Conservation (phyloP, 2,113 vertebrate species). For the Gallinago jamesoni region DNA sequence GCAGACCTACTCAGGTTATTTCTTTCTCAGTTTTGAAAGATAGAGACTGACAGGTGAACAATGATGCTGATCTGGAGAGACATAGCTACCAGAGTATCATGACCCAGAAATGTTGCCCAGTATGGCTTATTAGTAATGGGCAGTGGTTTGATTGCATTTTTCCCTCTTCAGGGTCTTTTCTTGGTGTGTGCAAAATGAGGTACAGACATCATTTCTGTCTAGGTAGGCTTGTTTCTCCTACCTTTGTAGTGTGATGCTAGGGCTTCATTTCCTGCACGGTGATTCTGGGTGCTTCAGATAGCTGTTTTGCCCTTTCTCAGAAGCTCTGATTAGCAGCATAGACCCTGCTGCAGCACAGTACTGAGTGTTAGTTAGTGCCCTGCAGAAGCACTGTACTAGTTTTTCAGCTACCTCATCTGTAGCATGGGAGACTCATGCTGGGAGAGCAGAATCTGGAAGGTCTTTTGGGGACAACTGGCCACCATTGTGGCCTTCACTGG, state of each 20-base stretch:
- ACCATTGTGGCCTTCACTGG: background rate
- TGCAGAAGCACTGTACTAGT: background rate
- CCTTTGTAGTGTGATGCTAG: background rate
- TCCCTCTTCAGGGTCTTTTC: background rate
- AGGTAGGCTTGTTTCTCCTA: background rate
- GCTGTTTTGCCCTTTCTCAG: background rate
- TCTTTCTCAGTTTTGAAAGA: background rate
- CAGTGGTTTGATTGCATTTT: background rate
- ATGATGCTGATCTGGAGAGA: background rate
- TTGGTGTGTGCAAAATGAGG: background rate
- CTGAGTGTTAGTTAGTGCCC: background rate
- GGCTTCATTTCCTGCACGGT: background rate
- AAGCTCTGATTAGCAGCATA: background rate
- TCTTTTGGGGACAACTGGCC: background rate
- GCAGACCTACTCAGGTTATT: background rate
- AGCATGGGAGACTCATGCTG: background rate
- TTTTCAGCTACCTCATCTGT: background rate
- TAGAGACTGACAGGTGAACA: background rate
- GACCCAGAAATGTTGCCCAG: background rate
- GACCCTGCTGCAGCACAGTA: background rate
- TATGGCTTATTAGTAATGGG: background rate
- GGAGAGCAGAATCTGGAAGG: fast-evolving
- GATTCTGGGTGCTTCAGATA: background rate
- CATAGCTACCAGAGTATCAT: background rate
- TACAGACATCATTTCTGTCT: background rate